Conservation (phyloP, 2,888 invertebrate genomes). For the Phasia obesa region DNA sequence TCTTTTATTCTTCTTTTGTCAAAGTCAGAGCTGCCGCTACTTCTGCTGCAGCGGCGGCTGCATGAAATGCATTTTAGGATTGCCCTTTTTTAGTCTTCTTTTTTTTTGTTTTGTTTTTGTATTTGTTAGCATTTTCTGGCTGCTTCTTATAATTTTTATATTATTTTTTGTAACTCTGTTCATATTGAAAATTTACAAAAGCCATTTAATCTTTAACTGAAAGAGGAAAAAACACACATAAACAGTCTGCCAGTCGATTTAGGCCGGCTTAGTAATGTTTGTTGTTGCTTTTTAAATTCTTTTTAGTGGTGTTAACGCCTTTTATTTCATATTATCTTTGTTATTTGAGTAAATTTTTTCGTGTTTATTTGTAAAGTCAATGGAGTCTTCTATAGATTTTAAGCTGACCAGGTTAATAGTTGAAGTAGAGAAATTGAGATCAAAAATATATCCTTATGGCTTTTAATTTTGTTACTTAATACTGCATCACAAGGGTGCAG, state of each 20-base stretch:
- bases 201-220: constrained; percentile 52
- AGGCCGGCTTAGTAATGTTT: constrained; percentile 7
- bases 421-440: not conserved
- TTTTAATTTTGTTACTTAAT: too few species aligned
- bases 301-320: constrained; percentile 67
- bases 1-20: constrained; percentile 26
- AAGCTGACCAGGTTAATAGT: constrained; percentile 36
- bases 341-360: constrained; percentile 1
- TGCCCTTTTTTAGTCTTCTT: constrained; percentile 45
- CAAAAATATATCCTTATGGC: too few species aligned
- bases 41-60: constrained; percentile 28
- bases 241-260: constrained; percentile 27
- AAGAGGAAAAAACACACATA: constrained; percentile 1
- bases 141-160: constrained; percentile 19
- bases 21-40: constrained; percentile 15
- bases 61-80: constrained; percentile 66
- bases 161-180: constrained; percentile 44
- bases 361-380: constrained; percentile 28
- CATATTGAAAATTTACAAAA: constrained; percentile 46
- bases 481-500: too few species aligned
- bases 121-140: constrained; percentile 8
- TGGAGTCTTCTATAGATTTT: constrained; percentile 56
- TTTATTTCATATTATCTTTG: constrained; percentile 63
- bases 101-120: constrained; percentile 1
- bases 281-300: constrained; percentile 34